Conservation (phyloP, 30 jellyfish, hydroid and myxozoan genomes). For the Mastigias papua region DNA sequence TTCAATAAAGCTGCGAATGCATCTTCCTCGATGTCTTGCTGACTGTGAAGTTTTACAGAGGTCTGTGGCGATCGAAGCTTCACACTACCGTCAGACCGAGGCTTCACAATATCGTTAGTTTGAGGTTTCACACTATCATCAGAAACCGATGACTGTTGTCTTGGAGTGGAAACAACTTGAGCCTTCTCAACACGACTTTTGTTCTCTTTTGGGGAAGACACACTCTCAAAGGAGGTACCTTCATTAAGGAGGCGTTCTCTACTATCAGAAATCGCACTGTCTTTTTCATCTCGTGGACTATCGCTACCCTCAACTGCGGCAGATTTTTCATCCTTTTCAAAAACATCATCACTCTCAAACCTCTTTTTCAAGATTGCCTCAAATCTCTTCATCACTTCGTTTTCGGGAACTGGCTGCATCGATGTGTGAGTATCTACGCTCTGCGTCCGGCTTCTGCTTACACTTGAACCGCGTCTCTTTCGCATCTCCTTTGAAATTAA, state of each 20-base stretch:
- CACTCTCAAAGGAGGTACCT: neutral
- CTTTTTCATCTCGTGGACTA: conserved; percentile 2
- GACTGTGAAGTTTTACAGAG: neutral
- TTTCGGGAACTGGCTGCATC: conserved; percentile 20
- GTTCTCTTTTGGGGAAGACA: neutral
- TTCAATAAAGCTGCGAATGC: conserved; percentile 51
- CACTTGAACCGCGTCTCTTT: conserved; percentile 54
- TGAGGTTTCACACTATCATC: neutral
- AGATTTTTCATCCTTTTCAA: neutral
- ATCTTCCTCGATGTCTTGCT: conserved; percentile 21
- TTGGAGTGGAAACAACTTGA: conserved; percentile 9
- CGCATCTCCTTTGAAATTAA: conserved; percentile 56
- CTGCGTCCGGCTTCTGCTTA: conserved; percentile 55
- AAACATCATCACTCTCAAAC: conserved; percentile 19
- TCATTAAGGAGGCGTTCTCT: neutral
- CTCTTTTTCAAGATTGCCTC: conserved; percentile 64
- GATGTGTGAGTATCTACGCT: conserved; percentile 18
- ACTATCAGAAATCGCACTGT: neutral
- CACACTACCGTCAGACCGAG: too few species aligned
- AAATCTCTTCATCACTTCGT: conserved; percentile 55
- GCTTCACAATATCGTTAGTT: too few species aligned
- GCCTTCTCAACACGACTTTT: neutral
- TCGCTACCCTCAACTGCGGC: neutral
- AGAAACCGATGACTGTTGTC: neutral
- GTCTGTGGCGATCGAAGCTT: conserved; percentile 12